phyloP scores from a whole-genome alignment of 92 coral and sea anemone genomes.

The Epizoanthus scotinus region DNA sequence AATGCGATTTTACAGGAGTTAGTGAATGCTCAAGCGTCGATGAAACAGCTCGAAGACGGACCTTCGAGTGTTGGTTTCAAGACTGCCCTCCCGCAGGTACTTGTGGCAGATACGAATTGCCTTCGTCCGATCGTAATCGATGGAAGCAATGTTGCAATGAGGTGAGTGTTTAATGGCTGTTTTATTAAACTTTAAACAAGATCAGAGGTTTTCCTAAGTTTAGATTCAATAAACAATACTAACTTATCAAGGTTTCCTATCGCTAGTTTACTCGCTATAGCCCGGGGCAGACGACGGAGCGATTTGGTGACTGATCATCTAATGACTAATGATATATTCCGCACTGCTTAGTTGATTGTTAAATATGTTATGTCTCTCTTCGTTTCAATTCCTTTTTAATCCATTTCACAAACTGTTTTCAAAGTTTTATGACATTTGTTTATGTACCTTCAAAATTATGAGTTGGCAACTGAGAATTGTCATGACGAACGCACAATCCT shows the following conservation, averaged over 20 bases:
- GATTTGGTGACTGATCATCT: slow-evolving; percentile 16
- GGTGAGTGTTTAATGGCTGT: slow-evolving; percentile 56
- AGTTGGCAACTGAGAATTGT: too few relatives aligned
- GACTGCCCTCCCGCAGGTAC: slow-evolving; percentile 50
- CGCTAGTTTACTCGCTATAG: not conserved
- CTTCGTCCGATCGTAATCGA: slow-evolving; percentile 92
- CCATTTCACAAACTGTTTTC: slow-evolving; percentile 3
- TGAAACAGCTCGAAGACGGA: slow-evolving; percentile 93
- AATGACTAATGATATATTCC: slow-evolving; percentile 28
- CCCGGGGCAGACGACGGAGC: slow-evolving; percentile 28
- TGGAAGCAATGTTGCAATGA: slow-evolving; percentile 99
- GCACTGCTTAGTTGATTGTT: slow-evolving; percentile 23
- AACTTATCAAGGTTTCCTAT: slow-evolving; percentile 32
- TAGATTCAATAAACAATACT: slow-evolving; percentile 36
- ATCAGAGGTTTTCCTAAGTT: slow-evolving; percentile 22
- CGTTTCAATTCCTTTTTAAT: not conserved
- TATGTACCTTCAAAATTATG: too few relatives aligned
- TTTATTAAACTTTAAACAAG: slow-evolving; percentile 17
- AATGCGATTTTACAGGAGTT: slow-evolving; percentile 80
- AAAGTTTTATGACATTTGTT: not conserved
- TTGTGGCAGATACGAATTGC: slow-evolving; percentile 60
- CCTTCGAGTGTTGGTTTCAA: slow-evolving; percentile 52
- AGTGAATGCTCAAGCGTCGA: slow-evolving; percentile 82
- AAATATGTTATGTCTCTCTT: slow-evolving; percentile 19
- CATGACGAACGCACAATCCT: too few relatives aligned